A percentile compares a stretch with the other conserved stretches of the same genome.
Evolutionary conservation across 2,113 vertebrate species (phyloP).

Genomic region (Hyaena hyaena): DNA sequence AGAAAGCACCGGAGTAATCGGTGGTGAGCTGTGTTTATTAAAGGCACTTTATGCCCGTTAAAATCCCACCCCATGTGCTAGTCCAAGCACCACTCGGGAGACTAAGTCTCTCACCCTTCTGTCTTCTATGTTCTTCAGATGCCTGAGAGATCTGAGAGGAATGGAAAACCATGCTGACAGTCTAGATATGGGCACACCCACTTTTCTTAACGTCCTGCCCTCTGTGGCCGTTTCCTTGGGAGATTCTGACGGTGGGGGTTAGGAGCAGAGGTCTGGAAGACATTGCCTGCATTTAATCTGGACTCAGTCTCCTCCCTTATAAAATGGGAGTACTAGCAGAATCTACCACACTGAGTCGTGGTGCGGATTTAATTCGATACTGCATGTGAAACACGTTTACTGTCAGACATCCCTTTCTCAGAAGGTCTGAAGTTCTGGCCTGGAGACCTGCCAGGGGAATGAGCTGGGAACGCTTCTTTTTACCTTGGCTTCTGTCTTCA

Average conservation of each 20-base stretch:
- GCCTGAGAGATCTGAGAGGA: fast-evolving
- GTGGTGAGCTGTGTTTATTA: neutral
- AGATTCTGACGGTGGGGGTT: neutral
- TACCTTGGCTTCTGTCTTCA: neutral
- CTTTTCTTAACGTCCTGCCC: neutral
- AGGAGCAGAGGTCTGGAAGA: neutral
- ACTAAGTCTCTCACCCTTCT: fast-evolving
- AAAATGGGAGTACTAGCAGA: neutral
- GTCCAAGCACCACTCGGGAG: neutral
- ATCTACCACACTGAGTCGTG: fast-evolving
- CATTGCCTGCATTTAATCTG: neutral
- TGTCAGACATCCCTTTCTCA: too few relatives aligned
- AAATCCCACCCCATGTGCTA: neutral
- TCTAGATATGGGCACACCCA: fast-evolving
- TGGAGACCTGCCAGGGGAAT: too few relatives aligned
- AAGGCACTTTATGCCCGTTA: neutral
- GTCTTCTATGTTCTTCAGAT: neutral
- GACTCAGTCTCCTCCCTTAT: neutral
- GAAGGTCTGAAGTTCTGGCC: neutral
- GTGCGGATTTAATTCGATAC: neutral
- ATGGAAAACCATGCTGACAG: fast-evolving
- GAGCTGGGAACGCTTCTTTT: too few relatives aligned
- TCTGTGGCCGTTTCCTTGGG: neutral
- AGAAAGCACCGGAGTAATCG: constrained; percentile 56
- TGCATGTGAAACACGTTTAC: fast-evolving